Conservation (phyloP, 2,113 vertebrate species). For the Brienomyrus brachyistius region DNA sequence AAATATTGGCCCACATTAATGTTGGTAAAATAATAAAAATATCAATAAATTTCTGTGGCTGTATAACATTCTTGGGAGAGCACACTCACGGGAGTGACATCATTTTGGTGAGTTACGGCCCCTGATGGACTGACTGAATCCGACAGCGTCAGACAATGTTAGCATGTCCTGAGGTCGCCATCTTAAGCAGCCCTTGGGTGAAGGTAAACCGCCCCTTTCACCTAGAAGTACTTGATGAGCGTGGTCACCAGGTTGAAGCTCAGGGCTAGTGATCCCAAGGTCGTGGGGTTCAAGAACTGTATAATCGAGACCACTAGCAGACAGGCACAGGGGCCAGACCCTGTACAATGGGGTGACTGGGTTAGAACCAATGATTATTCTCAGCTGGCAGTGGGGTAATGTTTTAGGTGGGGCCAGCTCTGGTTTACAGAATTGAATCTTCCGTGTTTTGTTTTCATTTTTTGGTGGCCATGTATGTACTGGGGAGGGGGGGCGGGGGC, state of each 20-base stretch:
- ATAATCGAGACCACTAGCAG: conserved; percentile 81
- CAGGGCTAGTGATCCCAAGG: conserved; percentile 83
- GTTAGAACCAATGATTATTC: not conserved
- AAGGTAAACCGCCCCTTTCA: conserved; percentile 38
- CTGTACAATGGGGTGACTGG: not conserved
- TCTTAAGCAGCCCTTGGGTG: not conserved
- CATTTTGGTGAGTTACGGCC: not conserved
- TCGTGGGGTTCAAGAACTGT: conserved; percentile 94
- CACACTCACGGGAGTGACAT: not conserved
- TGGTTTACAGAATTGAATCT: not conserved
- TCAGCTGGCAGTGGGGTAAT: not conserved
- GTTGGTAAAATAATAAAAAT: not conserved
- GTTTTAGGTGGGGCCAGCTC: not conserved
- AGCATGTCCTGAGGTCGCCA: not conserved
- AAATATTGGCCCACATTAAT: not conserved
- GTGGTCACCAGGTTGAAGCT: conserved; percentile 84
- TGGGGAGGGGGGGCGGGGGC: not conserved
- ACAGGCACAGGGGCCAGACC: conserved; percentile 29
- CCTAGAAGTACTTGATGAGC: conserved; percentile 68
- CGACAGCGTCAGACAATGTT: not conserved
- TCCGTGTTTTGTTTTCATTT: not conserved
- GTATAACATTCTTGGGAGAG: too few relatives aligned
- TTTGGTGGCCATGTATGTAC: not conserved
- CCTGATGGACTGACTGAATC: not conserved
- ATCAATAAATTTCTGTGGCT: not conserved